Conservation (phyloP, 2,113 vertebrate species). For the Numenius arquata region DNA sequence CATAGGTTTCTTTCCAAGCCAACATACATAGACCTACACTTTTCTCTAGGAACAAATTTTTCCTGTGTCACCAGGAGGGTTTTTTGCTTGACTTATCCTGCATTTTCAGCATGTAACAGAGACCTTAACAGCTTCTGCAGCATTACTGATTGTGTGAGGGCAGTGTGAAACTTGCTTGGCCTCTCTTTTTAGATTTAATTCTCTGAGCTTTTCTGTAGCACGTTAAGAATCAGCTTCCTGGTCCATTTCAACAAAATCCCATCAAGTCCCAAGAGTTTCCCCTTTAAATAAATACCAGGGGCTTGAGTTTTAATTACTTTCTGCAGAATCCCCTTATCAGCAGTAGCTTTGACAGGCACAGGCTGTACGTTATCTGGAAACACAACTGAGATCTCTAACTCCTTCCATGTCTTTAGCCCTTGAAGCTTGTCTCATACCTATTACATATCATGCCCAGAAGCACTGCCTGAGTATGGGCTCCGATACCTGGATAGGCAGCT, state of each 20-base stretch:
- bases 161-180: neutral
- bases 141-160: neutral
- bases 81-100: neutral
- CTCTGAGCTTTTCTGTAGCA: neutral
- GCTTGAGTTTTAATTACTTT: conserved; percentile 61
- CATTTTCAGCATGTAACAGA: neutral
- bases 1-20: neutral
- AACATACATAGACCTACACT: neutral
- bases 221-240: conserved; percentile 7
- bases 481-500: neutral
- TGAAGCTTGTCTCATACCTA: conserved; percentile 22
- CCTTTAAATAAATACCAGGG: conserved; percentile 44
- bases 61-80: neutral
- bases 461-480: neutral
- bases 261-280: conserved; percentile 23
- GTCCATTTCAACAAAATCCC: conserved; percentile 56
- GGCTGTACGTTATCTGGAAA: neutral
- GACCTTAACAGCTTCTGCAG: conserved; percentile 18
- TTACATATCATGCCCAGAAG: neutral
- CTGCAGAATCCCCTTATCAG: conserved; percentile 61
- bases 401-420: conserved; percentile 4
- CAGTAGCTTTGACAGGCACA: conserved; percentile 36
- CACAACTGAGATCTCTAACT: conserved; percentile 50
- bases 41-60: neutral
- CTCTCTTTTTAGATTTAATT: conserved; percentile 7